Conservation (phyloP, 2,113 vertebrate genomes). For the Tauraco erythrolophus region DNA sequence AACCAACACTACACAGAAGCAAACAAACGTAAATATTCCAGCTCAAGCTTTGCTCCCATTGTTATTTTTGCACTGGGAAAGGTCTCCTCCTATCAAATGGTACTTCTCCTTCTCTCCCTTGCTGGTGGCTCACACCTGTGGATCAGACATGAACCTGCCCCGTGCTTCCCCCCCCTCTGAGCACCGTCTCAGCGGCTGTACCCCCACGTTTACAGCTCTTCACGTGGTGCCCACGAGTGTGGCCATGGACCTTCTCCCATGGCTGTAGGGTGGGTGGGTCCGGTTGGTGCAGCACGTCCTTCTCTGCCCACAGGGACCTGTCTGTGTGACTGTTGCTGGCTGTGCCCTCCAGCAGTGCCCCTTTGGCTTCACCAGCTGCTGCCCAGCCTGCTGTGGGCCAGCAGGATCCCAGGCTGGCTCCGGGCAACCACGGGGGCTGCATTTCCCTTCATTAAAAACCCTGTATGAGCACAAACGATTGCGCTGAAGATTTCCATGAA, state of each 20-base stretch:
- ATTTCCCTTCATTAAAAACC: not conserved
- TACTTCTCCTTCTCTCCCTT: not conserved
- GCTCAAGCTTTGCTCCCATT: not conserved
- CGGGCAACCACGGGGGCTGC: not conserved
- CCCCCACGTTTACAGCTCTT: not conserved
- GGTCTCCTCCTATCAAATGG: not conserved
- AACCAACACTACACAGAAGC: not conserved
- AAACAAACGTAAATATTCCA: not conserved
- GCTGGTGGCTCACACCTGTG: not conserved
- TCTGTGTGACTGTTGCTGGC: not conserved
- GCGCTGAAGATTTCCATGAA: not conserved
- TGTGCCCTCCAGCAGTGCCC: not conserved
- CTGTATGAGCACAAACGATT: not conserved
- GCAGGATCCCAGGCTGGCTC: not conserved
- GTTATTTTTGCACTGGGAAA: not conserved
- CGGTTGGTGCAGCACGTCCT: rapidly evolving
- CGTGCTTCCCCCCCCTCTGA: not conserved
- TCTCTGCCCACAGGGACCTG: not conserved
- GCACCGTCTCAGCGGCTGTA: rapidly evolving
- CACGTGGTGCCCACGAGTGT: not conserved
- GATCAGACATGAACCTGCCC: not conserved
- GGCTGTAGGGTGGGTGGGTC: too few species aligned
- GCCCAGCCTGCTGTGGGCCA: not conserved
- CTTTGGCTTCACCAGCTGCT: not conserved
- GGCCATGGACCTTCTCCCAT: not conserved